Conservation (phyloP, 1,140 invertebrate species). For the Drosophila nigromelanica region DNA sequence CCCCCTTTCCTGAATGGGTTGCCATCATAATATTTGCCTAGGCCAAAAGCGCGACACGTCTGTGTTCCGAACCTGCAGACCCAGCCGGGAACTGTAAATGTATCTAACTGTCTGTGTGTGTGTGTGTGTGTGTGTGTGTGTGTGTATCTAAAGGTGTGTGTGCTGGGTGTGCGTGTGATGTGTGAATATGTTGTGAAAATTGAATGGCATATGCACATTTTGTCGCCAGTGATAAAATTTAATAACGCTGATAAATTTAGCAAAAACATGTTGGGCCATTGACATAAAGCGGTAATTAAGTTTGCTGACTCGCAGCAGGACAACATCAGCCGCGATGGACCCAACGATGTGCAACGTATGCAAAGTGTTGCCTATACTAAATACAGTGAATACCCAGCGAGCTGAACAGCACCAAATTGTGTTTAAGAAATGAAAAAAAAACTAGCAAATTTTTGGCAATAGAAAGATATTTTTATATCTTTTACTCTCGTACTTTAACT, state of each 20-base stretch:
- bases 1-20: slow-evolving; percentile 40
- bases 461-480: too few relatives aligned
- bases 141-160: neutral
- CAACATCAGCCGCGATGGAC: neutral
- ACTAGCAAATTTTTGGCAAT: too few relatives aligned
- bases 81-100: slow-evolving; percentile 38
- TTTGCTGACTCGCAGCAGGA: slow-evolving; percentile 64
- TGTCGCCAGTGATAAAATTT: slow-evolving; percentile 83
- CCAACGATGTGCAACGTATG: slow-evolving; percentile 7
- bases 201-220: slow-evolving; percentile 82
- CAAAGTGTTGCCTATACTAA: slow-evolving; percentile 10
- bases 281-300: slow-evolving; percentile 83
- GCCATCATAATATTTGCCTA: slow-evolving; percentile 82
- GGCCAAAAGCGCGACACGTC: slow-evolving; percentile 37
- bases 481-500: too few relatives aligned
- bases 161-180: slow-evolving; percentile 54
- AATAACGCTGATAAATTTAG: slow-evolving; percentile 83
- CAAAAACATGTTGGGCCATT: slow-evolving; percentile 82
- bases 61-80: slow-evolving; percentile 20
- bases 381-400: slow-evolving; percentile 18
- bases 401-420: neutral
- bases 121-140: slow-evolving; percentile 11
- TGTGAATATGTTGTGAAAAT: slow-evolving; percentile 81
- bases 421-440: neutral
- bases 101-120: slow-evolving; percentile 20